phyloP scores from a whole-genome alignment of 2,888 invertebrate species.

The Emmelina monodactyla region DNA sequence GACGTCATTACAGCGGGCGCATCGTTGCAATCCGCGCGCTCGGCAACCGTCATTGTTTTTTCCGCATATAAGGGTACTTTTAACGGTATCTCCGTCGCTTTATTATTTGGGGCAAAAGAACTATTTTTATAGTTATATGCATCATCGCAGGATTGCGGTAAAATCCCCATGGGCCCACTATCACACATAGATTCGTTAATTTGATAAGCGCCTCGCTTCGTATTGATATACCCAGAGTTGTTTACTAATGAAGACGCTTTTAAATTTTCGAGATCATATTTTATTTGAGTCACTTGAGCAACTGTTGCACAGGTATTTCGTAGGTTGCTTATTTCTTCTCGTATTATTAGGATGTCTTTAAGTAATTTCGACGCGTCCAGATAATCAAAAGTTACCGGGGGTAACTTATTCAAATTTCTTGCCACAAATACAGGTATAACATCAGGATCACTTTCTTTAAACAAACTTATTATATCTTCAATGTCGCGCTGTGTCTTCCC shows the following conservation, averaged over 20 bases:
- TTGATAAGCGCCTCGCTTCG: not conserved
- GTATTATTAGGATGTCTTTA: not conserved
- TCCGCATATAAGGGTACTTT: not conserved
- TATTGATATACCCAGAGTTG: not conserved
- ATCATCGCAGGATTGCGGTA: not conserved
- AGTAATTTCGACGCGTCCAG: not conserved
- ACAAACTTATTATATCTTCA: not conserved
- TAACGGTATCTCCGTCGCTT: not conserved
- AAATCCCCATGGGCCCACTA: not conserved
- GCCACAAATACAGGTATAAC: constrained; percentile 1
- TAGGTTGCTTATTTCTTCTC: not conserved
- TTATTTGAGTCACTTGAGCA: not conserved
- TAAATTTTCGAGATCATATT: not conserved
- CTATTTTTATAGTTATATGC: not conserved
- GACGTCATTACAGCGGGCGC: not conserved
- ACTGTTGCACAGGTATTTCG: not conserved
- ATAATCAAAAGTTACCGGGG: constrained; percentile 1
- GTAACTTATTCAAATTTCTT: constrained; percentile 2
- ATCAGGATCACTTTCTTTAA: constrained; percentile 1
- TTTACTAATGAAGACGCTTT: not conserved
- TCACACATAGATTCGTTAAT: not conserved
- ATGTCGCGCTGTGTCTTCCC: not conserved
- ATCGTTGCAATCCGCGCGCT: not conserved
- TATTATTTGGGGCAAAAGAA: not conserved
- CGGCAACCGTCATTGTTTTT: not conserved